Conservation (phyloP, 2,888 invertebrate genomes). For the Thumatha senex region DNA sequence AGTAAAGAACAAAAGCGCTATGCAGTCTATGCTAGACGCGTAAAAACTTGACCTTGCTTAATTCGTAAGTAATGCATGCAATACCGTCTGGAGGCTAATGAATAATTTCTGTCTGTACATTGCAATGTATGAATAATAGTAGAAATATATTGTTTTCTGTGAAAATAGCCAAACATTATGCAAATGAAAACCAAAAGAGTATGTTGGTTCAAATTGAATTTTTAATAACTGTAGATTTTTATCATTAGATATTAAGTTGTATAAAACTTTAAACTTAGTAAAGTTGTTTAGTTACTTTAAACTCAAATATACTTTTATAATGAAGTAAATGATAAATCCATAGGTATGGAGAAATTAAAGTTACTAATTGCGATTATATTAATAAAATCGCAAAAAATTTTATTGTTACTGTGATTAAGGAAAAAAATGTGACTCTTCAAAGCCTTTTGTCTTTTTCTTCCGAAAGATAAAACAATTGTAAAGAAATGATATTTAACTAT, state of each 20-base stretch:
- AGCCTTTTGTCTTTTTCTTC: no score
- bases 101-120: slow-evolving; percentile 26
- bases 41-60: slow-evolving; percentile 37
- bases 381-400: no score
- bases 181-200: slow-evolving; percentile 2
- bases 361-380: no score
- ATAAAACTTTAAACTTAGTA: neutral
- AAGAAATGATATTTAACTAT: no score
- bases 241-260: slow-evolving; percentile 2
- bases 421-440: no score
- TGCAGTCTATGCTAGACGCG: slow-evolving; percentile 48
- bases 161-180: slow-evolving; percentile 11
- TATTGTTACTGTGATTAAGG: no score
- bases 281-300: no score
- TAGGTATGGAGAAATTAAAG: no score
- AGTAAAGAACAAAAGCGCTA: slow-evolving; percentile 49
- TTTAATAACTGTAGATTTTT: slow-evolving; percentile 18
- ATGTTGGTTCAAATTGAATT: slow-evolving; percentile 5
- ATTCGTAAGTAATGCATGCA: slow-evolving; percentile 37
- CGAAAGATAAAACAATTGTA: no score
- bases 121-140: slow-evolving; percentile 16
- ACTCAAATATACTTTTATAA: neutral
- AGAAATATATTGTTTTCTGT: slow-evolving; percentile 15
- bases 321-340: neutral
- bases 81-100: slow-evolving; percentile 36